Evolutionary conservation across 2,113 vertebrate species (phyloP), one percentile per base, ranked within the genome.

Genomic region (Suncus etruscus): DNA sequence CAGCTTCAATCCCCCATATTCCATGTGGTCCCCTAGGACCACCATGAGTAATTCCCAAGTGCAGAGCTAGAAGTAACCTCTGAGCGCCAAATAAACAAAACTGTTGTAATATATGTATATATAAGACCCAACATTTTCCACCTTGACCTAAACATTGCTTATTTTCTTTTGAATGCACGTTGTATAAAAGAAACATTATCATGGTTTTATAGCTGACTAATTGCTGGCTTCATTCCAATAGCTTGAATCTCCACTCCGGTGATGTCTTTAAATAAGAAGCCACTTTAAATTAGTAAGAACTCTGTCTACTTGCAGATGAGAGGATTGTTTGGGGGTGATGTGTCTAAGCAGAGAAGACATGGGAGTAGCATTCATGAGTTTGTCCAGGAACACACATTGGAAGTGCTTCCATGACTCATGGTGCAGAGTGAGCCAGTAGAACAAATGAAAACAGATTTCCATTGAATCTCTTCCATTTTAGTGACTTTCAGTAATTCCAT

Each of bases 81-180:
- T 39, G 39, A 39, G 39, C 39, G 5, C 39, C 39, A 39, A 39
- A 39, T 39, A 39, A 39, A 39, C 39, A 39, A 20, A 61, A 22
- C 18, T 61, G 16, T 61, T 20, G 6, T 61, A 61, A 22, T 61
- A 22, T 15, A 22, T 22, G 58, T 61, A 61, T 61, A 61, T 22
- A 61, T 61, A 16, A 61, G 58, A 20, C 18, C 18, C 22, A 70
- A 4, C 39, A 89, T 89, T 84, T 63, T 89, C 84, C 32, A 81
- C 12, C 24, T 14, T 69, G 20, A 20, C 74, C 29, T 15, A 2
- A 18, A 48, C 18, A 61, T 6, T 61, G 58, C 20, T 78, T 69
- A 82, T 50, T 72, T 92, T 63, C 63, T 11, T 83, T 87, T 88
- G 75, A 74, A 95, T 70, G 39, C 6, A 54, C 27, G 82, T 88